Evolutionary conservation across 2,888 invertebrate genomes (phyloP).

Genomic region (Stenichneumon culpator): DNA sequence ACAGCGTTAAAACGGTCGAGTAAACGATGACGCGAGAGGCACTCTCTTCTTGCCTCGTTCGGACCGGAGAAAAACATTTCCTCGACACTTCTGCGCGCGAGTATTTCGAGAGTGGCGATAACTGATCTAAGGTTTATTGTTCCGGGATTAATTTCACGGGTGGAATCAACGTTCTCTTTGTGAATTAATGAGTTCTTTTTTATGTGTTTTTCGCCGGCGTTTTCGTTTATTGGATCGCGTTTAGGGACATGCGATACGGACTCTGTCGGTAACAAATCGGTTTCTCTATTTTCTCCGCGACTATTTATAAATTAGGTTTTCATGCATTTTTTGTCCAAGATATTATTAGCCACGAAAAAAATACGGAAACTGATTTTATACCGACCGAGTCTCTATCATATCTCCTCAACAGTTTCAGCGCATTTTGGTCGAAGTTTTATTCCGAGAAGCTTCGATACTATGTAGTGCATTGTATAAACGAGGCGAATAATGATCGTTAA

Average conservation of each 20-base stretch:
- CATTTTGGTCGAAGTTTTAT: neutral
- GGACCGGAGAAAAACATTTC: neutral
- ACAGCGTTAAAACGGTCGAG: conserved; percentile 59
- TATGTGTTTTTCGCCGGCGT: neutral
- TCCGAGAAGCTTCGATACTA: neutral
- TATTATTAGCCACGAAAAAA: neutral
- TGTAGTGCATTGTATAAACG: neutral
- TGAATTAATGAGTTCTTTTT: neutral
- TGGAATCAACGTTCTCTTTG: neutral
- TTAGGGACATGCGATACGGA: no score
- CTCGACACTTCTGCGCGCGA: neutral
- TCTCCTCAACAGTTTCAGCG: no score
- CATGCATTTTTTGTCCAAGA: neutral
- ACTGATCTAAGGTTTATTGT: neutral
- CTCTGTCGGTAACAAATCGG: no score
- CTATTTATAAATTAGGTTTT: neutral
- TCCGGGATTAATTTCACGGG: neutral
- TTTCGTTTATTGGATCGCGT: neutral
- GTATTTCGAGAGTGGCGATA: neutral
- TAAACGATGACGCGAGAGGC: conserved; percentile 60
- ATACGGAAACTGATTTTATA: no score
- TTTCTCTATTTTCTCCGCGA: no score
- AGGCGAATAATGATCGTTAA: neutral
- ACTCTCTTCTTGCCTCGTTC: neutral
- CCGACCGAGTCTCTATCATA: no score